Conservation (phyloP, 2,888 invertebrate genomes). For the Eustalomyia histrio region DNA sequence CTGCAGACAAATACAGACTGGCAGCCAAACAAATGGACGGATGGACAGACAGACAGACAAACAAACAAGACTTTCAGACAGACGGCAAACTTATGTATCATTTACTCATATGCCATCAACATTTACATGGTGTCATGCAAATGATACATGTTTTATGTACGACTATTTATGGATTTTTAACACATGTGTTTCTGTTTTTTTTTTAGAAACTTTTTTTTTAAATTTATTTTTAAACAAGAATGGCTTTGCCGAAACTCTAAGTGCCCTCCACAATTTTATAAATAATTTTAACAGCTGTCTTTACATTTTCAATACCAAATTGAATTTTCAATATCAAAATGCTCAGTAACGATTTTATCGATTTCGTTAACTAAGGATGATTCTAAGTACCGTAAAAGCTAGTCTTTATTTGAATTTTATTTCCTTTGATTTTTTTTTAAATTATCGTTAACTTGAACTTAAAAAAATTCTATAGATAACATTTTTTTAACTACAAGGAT, state of each 20-base stretch:
- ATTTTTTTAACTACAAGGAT: too few species aligned
- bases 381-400: too few species aligned
- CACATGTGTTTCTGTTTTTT: not conserved
- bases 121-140: slow-evolving; percentile 39
- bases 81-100: slow-evolving; percentile 20
- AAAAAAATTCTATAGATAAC: too few species aligned
- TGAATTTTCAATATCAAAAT: too few species aligned
- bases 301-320: too few species aligned
- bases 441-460: too few species aligned
- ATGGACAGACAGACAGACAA: slow-evolving; percentile 35
- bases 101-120: slow-evolving; percentile 9
- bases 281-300: too few species aligned
- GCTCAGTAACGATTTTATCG: too few species aligned
- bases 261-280: too few species aligned
- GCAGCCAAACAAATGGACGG: slow-evolving; percentile 28
- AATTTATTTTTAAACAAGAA: not conserved
- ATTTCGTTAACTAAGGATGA: too few species aligned
- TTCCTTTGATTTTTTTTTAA: too few species aligned
- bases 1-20: not conserved
- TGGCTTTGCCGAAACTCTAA: not conserved
- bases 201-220: not conserved
- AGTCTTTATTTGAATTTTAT: too few species aligned
- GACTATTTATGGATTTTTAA: not conserved
- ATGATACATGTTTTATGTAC: slow-evolving; percentile 23
- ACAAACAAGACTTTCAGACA: slow-evolving; percentile 26